Conservation (phyloP, 1,140 invertebrate genomes). For the Spodoptera frugiperda region DNA sequence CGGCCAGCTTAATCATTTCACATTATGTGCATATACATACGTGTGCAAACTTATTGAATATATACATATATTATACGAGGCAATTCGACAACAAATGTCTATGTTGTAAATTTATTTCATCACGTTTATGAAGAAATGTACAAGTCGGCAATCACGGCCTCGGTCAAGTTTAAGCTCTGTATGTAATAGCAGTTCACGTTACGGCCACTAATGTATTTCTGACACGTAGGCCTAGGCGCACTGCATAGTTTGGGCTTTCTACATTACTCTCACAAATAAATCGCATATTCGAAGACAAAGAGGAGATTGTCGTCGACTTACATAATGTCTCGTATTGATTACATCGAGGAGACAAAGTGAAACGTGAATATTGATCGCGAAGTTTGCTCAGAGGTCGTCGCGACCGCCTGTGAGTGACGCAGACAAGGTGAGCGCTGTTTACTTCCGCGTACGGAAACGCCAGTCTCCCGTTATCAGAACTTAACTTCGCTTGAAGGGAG, state of each 20-base stretch:
- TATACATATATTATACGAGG: not conserved
- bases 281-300: not conserved
- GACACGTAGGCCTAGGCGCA: not conserved
- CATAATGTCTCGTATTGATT: slow-evolving; percentile 19
- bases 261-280: not conserved
- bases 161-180: slow-evolving; percentile 35
- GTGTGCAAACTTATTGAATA: not conserved
- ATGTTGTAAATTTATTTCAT: slow-evolving; percentile 21
- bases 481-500: slow-evolving; percentile 56
- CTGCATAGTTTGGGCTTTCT: not conserved
- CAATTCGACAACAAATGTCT: not conserved
- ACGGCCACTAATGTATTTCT: not conserved
- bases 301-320: not conserved
- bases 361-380: slow-evolving; percentile 31
- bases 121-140: slow-evolving; percentile 30
- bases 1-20: slow-evolving; percentile 37
- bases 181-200: slow-evolving; percentile 2
- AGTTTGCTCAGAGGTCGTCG: slow-evolving; percentile 17
- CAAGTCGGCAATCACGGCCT: slow-evolving; percentile 32
- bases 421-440: slow-evolving; percentile 48
- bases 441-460: slow-evolving; percentile 54
- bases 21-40: not conserved
- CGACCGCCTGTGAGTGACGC: slow-evolving; percentile 26
- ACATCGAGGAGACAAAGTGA: slow-evolving; percentile 28
- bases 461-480: slow-evolving; percentile 62